A percentile compares a stretch with the other conserved stretches of the same genome.
These are phyloP conservation scores for Heterohyrax brucei DNA, from an alignment of 2,797 vertebrate species.

Conservation along the genomic window DNA sequence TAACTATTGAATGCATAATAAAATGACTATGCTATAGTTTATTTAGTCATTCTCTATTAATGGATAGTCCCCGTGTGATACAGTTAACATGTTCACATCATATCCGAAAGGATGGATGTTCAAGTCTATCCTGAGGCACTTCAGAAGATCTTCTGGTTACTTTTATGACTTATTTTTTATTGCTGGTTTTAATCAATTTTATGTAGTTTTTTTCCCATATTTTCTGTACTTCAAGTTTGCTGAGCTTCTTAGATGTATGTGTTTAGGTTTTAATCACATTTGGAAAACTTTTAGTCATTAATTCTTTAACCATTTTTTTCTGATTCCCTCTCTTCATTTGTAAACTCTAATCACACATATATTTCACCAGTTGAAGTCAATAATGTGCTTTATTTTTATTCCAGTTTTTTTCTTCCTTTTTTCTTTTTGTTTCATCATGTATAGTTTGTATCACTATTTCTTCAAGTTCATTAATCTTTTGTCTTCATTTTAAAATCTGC, in stretches of 20 bases:
- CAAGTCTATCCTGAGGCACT: too few species aligned
- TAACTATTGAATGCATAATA: not conserved
- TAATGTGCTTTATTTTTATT: not conserved
- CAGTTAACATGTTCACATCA: too few species aligned
- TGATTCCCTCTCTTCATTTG: not conserved
- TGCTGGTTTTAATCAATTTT: conserved; percentile 15
- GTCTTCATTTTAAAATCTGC: not conserved
- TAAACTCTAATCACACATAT: not conserved
- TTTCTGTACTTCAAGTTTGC: not conserved
- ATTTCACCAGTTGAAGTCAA: not conserved
- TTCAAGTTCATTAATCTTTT: too few species aligned
- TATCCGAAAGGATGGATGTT: too few species aligned
- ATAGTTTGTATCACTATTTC: too few species aligned
- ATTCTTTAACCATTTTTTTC: not conserved
- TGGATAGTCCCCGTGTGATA: too few species aligned
- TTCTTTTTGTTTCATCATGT: too few species aligned
- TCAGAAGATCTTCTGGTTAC: not conserved
- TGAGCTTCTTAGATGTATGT: not conserved
- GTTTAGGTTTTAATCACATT: not conserved
- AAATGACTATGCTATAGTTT: not conserved
- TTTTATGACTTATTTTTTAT: not conserved
- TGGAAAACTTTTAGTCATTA: not conserved
- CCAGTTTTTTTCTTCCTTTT: not conserved
- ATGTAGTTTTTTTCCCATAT: not conserved
- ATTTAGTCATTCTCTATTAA: too few species aligned